Conservation (phyloP, 2,797 vertebrate species). For the Sebastolobus alascanus region DNA sequence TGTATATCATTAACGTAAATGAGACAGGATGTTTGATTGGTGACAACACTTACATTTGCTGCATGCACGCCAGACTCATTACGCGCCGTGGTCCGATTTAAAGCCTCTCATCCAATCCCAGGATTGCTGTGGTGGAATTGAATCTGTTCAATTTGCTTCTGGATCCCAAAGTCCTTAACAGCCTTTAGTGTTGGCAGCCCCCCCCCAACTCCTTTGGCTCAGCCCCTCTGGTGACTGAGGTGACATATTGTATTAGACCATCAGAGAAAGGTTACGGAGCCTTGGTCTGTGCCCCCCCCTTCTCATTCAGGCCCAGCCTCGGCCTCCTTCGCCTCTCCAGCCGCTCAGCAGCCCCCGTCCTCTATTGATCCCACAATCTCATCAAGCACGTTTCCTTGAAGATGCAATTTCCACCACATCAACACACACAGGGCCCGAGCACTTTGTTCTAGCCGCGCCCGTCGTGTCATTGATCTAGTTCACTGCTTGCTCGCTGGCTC, state of each 20-base stretch:
- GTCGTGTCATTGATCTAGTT: conserved; percentile 81
- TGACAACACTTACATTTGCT: conserved; percentile 60
- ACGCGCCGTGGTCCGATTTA: conserved; percentile 39
- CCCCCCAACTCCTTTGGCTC: conserved; percentile 18
- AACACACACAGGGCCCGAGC: conserved; percentile 74
- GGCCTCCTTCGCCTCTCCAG: conserved; percentile 45
- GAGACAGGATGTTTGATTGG: conserved; percentile 58
- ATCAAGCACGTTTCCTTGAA: conserved; percentile 86
- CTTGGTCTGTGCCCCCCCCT: conserved; percentile 51
- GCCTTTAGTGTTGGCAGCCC: conserved; percentile 42
- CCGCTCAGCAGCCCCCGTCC: conserved; percentile 55
- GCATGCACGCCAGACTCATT: conserved; percentile 54
- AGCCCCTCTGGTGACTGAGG: conserved; percentile 57
- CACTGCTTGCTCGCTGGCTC: conserved; percentile 43
- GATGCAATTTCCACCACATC: conserved; percentile 87
- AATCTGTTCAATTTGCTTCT: conserved; percentile 72
- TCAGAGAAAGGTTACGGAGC: conserved; percentile 65
- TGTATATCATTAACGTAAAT: conserved; percentile 61
- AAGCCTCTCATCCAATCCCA: conserved; percentile 50
- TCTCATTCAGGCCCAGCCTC: conserved; percentile 76
- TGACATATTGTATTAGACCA: conserved; percentile 80
- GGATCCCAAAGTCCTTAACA: conserved; percentile 62
- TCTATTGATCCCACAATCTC: conserved; percentile 86
- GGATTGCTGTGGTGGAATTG: conserved; percentile 52
- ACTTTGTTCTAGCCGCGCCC: conserved; percentile 79